Percentiles rank a stretch among this genome's conserved stretches.
These are phyloP conservation scores for Epinephelus coioides DNA, from an alignment of 2,797 vertebrate genomes.

Conservation along the genomic window DNA sequence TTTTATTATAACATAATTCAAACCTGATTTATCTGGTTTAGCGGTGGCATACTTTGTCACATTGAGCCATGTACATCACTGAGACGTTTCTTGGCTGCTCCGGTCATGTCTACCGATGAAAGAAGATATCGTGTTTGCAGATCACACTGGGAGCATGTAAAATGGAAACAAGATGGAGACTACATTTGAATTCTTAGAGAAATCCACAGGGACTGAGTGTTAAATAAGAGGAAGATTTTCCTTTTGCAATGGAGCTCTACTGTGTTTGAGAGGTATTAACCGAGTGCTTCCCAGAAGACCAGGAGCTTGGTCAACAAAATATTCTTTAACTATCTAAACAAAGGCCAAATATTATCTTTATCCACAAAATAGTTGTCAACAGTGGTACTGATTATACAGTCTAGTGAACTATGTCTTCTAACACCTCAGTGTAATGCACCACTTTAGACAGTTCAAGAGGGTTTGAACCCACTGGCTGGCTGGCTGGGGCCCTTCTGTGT, in stretches of 20 bases:
- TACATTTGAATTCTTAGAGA: slow-evolving; percentile 14
- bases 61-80: background rate
- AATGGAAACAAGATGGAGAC: slow-evolving; percentile 57
- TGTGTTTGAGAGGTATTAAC: slow-evolving; percentile 3
- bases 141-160: slow-evolving; percentile 24
- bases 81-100: slow-evolving; percentile 21
- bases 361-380: background rate
- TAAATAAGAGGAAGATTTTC: slow-evolving; percentile 13
- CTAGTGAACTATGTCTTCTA: background rate
- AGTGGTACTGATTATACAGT: background rate
- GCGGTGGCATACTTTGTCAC: slow-evolving; percentile 1
- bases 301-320: slow-evolving; percentile 16
- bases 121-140: slow-evolving; percentile 41
- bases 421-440: background rate
- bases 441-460: background rate
- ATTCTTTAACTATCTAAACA: slow-evolving; percentile 7
- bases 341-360: background rate
- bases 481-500: no score
- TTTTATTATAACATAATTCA: background rate
- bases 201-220: slow-evolving; percentile 6
- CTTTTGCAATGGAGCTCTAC: slow-evolving; percentile 13
- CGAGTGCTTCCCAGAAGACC: background rate
- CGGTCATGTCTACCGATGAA: slow-evolving; percentile 26
- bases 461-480: no score
- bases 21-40: slow-evolving; percentile 14